A percentile compares a stretch with the other conserved stretches of the same genome.
Conservation (phyloP, 2,797 vertebrate genomes). For the Pseudomugil gertrudae region DNA sequence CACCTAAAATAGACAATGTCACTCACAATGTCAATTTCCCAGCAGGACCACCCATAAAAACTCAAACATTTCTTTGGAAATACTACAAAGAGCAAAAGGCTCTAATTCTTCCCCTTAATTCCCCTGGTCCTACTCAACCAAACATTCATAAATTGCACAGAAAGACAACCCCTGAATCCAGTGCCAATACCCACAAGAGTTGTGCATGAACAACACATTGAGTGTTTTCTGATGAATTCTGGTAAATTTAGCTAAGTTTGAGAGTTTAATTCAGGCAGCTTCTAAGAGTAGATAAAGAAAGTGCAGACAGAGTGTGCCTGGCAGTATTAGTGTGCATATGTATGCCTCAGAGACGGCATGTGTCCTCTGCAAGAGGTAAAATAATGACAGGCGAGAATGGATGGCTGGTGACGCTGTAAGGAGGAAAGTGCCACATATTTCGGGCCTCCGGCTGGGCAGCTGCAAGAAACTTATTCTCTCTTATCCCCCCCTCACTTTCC, state of each 20-base stretch:
- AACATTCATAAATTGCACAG: not conserved
- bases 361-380: constrained; percentile 70
- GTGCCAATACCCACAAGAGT: not conserved
- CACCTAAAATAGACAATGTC: not conserved
- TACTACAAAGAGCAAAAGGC: not conserved
- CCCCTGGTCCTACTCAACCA: not conserved
- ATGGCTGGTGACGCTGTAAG: constrained; percentile 66
- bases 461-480: constrained; percentile 61
- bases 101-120: not conserved
- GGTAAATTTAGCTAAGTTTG: constrained; percentile 40
- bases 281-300: constrained; percentile 58
- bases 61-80: not conserved
- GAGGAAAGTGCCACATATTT: constrained; percentile 63
- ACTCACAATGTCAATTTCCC: not conserved
- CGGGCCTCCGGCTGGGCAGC: constrained; percentile 72
- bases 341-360: constrained; percentile 46
- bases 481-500: constrained; percentile 32
- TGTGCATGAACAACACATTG: constrained; percentile 2
- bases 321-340: constrained; percentile 44
- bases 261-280: constrained; percentile 49
- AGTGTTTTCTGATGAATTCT: constrained; percentile 14
- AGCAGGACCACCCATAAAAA: not conserved
- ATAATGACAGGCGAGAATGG: constrained; percentile 71
- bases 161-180: not conserved
- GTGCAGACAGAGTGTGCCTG: constrained; percentile 36